Evolutionary conservation across 2,113 vertebrate genomes (phyloP).

Genomic region (Nesoenas mayeri): DNA sequence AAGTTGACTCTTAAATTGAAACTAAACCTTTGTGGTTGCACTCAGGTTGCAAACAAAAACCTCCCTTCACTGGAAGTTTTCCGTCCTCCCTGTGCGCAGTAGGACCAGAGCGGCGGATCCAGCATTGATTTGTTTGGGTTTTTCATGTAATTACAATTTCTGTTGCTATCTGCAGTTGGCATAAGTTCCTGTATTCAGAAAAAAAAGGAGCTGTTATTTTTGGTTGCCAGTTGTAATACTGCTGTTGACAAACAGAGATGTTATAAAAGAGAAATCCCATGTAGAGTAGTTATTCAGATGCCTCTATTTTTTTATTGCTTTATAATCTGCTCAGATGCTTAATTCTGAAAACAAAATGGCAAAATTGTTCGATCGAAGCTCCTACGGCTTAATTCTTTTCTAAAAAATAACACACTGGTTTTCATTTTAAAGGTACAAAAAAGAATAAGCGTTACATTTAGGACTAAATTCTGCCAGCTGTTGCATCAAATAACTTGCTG

Average conservation of each 20-base stretch:
- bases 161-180: slow-evolving; percentile 11
- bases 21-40: neutral
- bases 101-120: neutral
- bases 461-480: neutral
- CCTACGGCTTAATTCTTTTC: slow-evolving; percentile 13
- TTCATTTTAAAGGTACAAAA: neutral
- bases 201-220: neutral
- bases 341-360: slow-evolving; percentile 32
- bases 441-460: neutral
- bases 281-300: slow-evolving; percentile 32
- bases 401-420: neutral
- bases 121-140: slow-evolving; percentile 2
- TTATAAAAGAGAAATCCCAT: slow-evolving; percentile 45
- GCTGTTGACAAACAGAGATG: slow-evolving; percentile 42
- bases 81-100: neutral
- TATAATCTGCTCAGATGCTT: slow-evolving; percentile 23
- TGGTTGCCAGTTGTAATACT: slow-evolving; percentile 8
- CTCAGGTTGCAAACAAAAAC: neutral
- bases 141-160: slow-evolving; percentile 29
- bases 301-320: slow-evolving; percentile 2
- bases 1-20: neutral
- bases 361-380: neutral
- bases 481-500: slow-evolving; percentile 11
- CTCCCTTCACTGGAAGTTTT: neutral
- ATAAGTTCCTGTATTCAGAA: neutral